Conservation (phyloP, 1,140 invertebrate genomes). For the Scylla paramamosain region DNA sequence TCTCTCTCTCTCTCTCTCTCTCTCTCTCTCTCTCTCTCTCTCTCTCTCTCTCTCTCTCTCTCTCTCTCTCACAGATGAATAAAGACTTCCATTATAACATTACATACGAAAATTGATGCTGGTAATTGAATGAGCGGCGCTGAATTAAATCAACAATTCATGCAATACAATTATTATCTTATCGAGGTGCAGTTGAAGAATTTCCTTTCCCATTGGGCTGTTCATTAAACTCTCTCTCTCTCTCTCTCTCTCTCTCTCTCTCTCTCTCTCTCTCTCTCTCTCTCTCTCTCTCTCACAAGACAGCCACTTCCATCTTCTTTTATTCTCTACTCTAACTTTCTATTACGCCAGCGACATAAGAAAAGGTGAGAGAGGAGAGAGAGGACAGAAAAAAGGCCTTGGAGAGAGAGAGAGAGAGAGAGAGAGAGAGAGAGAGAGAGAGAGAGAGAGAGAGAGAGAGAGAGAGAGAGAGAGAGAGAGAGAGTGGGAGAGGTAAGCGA, state of each 20-base stretch:
- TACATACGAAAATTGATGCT: too few relatives aligned
- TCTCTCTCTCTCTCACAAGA: not conserved
- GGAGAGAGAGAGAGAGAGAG: constrained; percentile 33
- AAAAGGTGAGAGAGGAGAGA: not conserved
- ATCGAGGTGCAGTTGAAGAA: too few relatives aligned
- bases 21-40: too few relatives aligned
- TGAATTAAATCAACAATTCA: too few relatives aligned
- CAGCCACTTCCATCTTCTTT: too few relatives aligned
- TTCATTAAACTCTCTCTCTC: not conserved
- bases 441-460: not conserved
- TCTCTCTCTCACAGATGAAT: not conserved
- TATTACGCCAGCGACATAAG: too few relatives aligned
- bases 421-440: not conserved
- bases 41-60: not conserved
- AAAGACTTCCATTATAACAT: too few relatives aligned
- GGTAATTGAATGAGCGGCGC: too few relatives aligned
- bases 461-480: constrained; percentile 33
- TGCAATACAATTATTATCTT: too few relatives aligned
- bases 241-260: too few relatives aligned
- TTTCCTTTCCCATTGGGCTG: not conserved
- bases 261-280: not conserved
- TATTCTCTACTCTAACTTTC: too few relatives aligned
- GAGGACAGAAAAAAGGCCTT: not conserved
- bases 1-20: not conserved
- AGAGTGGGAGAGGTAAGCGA: not conserved